Evolutionary conservation across 2,113 vertebrate species (phyloP), one percentile per base, ranked within the genome.

Genomic region (Petrocephalus zakoni): DNA sequence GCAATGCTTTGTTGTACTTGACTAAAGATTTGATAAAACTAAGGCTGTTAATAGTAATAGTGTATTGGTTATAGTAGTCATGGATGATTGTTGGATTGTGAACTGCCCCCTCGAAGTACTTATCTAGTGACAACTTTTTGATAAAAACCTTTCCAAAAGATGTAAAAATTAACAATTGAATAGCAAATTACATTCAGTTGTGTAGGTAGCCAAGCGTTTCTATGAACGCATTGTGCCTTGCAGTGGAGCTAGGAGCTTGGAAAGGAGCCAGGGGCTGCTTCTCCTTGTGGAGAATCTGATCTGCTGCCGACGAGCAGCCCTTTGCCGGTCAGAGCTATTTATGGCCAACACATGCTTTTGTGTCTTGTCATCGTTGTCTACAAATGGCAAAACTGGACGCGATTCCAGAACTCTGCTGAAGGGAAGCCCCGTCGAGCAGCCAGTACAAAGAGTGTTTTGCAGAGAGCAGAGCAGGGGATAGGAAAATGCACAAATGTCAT

Each of bases 311-410:
- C 92, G 94, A 96, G 94, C 95, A 94, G 94, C 95, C 96, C 96
- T 96, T 95, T 93, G 91, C 94, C 96, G 94, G 95, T 95, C 95
- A 96, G 94, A 94, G 96, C 97, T 97, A 97, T 97, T 97, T 97
- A 97, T 97, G 97, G 97, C 95, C 95, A 96, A 96, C 96, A 96
- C 96, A 96, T 97, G 96, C 97, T 97, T 97, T 96, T 97, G 97
- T 97, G 96, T 97, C 97, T 96, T 97, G 97, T 97, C 97, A 97
- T 97, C 97, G 93, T 97, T 97, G 95, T 95, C 96, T 96, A 96
- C 96, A 97, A 97, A 97, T 97, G 97, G 97, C 96, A 96, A 96
- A 97, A 96, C 96, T 96, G 95, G 96, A 96, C 95, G 96, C 93
- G 95, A 94, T 95, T 97, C 94, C 95, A 92, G 93, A 94, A 95